Evolutionary conservation across 2,888 invertebrate species (phyloP), one percentile per base, ranked within the genome.

Genomic region (Cremastinae sp.): DNA sequence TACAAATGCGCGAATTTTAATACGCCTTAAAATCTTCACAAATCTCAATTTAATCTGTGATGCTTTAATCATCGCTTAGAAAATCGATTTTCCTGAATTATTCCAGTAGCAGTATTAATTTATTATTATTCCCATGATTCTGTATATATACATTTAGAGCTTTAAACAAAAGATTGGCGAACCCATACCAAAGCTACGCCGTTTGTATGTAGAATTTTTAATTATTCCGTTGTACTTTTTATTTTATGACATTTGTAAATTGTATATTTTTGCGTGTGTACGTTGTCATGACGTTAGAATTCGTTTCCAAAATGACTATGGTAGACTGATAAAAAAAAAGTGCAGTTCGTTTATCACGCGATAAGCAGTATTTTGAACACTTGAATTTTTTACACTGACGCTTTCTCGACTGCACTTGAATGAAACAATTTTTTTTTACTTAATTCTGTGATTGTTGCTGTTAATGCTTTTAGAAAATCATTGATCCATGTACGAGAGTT

Each of bases 1-100:
- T 88, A 78, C 88, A 88, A 78, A 86, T 88, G 86, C 83, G 86
- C 65, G 87, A 88, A 70, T 86, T 86, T 79, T 88, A 76, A 86
- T n/a, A n/a, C n/a, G n/a, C n/a, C n/a, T n/a, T n/a, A n/a, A n/a
- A n/a, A n/a, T n/a, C n/a, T n/a, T n/a, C n/a, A n/a, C n/a, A n/a
- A n/a, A n/a, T n/a, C n/a, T n/a, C n/a, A n/a, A n/a, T n/a, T n/a
- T n/a, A n/a, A n/a, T n/a, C n/a, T n/a, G n/a, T n/a, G n/a, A n/a
- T n/a, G n/a, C n/a, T n/a, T n/a, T n/a, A n/a, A n/a, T n/a, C n/a
- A n/a, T n/a, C n/a, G n/a, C n/a, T n/a, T n/a, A n/a, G n/a, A n/a
- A n/a, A n/a, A n/a, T 28, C 37, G 10, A 62, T 2, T 39, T 37
- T 51, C 47, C 58, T 43, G 71, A 49, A n/a, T n/a, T 56, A 70